Base-by-base conservation (phyloP, 1,140 invertebrate species). In the Frieseomelitta varia region DNA sequence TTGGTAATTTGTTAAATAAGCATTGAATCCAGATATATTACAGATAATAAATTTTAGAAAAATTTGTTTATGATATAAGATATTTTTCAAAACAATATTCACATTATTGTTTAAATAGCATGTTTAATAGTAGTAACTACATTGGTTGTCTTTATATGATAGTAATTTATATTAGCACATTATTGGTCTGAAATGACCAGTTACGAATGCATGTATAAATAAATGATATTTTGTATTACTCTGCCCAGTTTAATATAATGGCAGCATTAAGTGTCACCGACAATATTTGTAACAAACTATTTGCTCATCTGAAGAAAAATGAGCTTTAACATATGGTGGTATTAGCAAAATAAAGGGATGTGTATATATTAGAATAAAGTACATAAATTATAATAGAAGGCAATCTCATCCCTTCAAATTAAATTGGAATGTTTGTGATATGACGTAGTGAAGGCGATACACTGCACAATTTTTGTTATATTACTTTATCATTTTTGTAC, bases 11-110 rank as follows among this genome's bases (percentile, higher is more conserved):
- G 27, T 89, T 89, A 90, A 68, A 67, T 61, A 27, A 78, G 83
- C 85, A 85, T 89, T 90, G 82, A 56, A 89, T 90, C 87, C 88
- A 90, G 83, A 87, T 86, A 87, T 83, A 24, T 69, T 71, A 53
- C 11, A 34, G 19, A 55, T 55, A 39, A 6, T 63, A 79, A 53
- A 19, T 0, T 53, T 34, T 12, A 53, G 34, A 47, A 19, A 15
- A 61, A 61, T 47, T 61, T 58, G 14, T 69, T 53, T 84, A 15
- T 27, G 51, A 61, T 71, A 56, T 24, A 15, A 61, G 21, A 21
- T n/a, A 51, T 73, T 84, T 47, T 69, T 17, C 39, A 55, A 39
- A 30, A 67, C 56, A 14, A 65, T 24, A 55, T 73, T 84, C 63
- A 58, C 21, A 27, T 58, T 79, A 71, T 79, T 34, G 19, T 84